Base-by-base conservation (phyloP, 2,113 vertebrate species). In the Trochalopteron elliotii region DNA sequence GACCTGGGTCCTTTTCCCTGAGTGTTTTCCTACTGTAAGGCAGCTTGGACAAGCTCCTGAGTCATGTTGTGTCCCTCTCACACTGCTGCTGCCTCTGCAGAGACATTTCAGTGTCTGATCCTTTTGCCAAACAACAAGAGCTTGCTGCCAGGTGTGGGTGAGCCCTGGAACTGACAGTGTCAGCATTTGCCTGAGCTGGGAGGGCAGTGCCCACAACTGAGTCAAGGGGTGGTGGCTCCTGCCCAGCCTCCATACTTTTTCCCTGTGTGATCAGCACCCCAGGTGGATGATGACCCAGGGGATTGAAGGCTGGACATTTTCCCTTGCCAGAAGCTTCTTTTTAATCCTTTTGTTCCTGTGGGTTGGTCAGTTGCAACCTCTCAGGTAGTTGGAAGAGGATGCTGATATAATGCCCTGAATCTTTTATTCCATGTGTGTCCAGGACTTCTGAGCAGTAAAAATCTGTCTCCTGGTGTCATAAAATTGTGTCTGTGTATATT, bases 401-500 rank as follows among this genome's bases (percentile, higher is more conserved):
- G 8, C 15, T 0, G 0, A 6, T 15, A 28, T 22, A 19, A 35
- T 60, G 40, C 49, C 42, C 27, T 15, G 35, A 59, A 42, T 50
- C 53, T 71, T 86, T 68, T 39, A 12, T 57, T 69, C 45, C 5
- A 0, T 2, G 1, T 72, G 64, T 40, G 21, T 69, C 64, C 0
- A 1, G 24, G 27, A 49, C 16, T 82, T 69, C 33, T 33, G n/a
- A 85, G 14, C 63, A 90, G 45, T 94, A 91, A 95, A 93, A 85
- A 55, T 50, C 17, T 63, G 24, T 79, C 20, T 88, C 25, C 49
- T 89, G 0, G 0, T 69, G 59, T 79, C 55, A n/a, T 28, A 40
- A 63, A 74, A 23, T 4, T 27, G 55, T 70, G 83, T 70, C 71
- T 2, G 7, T 69, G 82, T 67, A 0, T 47, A 18, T 63, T 83